These are phyloP conservation scores for Cantharis nigra DNA, from an alignment of 2,888 invertebrate genomes.

Conservation along the genomic window DNA sequence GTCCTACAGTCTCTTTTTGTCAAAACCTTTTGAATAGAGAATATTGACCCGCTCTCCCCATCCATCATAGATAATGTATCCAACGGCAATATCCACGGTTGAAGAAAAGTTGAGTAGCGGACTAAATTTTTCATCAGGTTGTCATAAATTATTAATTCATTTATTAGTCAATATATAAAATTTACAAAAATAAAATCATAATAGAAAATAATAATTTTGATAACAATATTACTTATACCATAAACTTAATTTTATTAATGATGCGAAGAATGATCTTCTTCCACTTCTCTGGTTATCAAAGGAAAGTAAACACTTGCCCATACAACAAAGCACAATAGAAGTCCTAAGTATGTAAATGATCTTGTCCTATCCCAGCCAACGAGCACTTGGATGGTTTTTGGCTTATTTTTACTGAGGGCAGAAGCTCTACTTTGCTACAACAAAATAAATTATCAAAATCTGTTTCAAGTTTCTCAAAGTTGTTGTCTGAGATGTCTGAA, in stretches of 20 bases:
- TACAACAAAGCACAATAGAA: conserved; percentile 52
- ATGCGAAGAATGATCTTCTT: neutral
- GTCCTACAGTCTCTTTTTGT: too few species aligned
- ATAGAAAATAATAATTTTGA: neutral
- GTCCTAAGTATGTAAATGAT: conserved; percentile 50
- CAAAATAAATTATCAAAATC: neutral
- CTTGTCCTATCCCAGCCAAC: conserved; percentile 58
- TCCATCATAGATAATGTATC: too few species aligned
- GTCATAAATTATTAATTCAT: neutral
- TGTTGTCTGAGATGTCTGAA: too few species aligned
- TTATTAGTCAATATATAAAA: neutral
- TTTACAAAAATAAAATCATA: neutral
- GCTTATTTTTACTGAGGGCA: neutral
- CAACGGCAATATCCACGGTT: too few species aligned
- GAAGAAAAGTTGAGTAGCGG: too few species aligned
- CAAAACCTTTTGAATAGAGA: too few species aligned
- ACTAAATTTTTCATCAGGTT: too few species aligned
- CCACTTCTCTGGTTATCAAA: conserved; percentile 29
- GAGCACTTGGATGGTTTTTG: conserved; percentile 42
- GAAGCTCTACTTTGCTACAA: neutral
- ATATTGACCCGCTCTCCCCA: too few species aligned
- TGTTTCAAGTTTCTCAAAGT: too few species aligned
- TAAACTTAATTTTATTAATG: neutral
- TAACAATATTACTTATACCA: neutral
- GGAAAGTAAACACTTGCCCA: conserved; percentile 60